These are phyloP conservation scores for Opisthograptis luteolata DNA, from an alignment of 2,888 invertebrate genomes.

Conservation along the genomic window DNA sequence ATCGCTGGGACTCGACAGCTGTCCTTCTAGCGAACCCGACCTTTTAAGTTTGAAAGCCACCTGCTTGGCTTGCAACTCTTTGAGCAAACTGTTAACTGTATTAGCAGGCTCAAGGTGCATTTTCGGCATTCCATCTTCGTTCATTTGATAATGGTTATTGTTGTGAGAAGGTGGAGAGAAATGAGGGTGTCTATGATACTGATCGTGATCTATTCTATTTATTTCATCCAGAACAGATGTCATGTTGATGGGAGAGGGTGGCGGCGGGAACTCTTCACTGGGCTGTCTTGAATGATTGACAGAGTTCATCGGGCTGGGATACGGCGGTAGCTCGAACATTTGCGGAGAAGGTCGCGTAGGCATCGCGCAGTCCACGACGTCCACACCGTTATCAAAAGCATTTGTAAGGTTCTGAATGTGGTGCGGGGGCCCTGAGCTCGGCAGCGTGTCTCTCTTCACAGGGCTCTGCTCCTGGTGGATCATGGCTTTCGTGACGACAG, in stretches of 20 bases:
- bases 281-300: slow-evolving; percentile 92
- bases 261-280: slow-evolving; percentile 95
- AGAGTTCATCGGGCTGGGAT: slow-evolving; percentile 91
- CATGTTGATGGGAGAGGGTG: slow-evolving; percentile 91
- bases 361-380: slow-evolving; percentile 86
- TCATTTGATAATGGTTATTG: slow-evolving; percentile 44
- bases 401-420: slow-evolving; percentile 71
- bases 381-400: slow-evolving; percentile 80
- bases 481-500: slow-evolving; percentile 93
- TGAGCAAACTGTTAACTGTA: slow-evolving; percentile 87
- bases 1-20: slow-evolving; percentile 62
- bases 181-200: slow-evolving; percentile 25
- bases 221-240: slow-evolving; percentile 86
- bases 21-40: slow-evolving; percentile 67
- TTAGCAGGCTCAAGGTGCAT: slow-evolving; percentile 26
- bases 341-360: slow-evolving; percentile 68
- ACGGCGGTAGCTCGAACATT: slow-evolving; percentile 89
- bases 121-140: slow-evolving; percentile 34
- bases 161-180: slow-evolving; percentile 12
- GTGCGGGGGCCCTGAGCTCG: slow-evolving; percentile 55
- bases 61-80: slow-evolving; percentile 87
- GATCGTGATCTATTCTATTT: slow-evolving; percentile 69
- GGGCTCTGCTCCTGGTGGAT: slow-evolving; percentile 93
- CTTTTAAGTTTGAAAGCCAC: slow-evolving; percentile 55
- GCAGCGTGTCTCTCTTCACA: slow-evolving; percentile 75